Evolutionary conservation across 2,888 invertebrate species (phyloP), one percentile per base, ranked within the genome.

Genomic region (Melikaiella ostensackeni): DNA sequence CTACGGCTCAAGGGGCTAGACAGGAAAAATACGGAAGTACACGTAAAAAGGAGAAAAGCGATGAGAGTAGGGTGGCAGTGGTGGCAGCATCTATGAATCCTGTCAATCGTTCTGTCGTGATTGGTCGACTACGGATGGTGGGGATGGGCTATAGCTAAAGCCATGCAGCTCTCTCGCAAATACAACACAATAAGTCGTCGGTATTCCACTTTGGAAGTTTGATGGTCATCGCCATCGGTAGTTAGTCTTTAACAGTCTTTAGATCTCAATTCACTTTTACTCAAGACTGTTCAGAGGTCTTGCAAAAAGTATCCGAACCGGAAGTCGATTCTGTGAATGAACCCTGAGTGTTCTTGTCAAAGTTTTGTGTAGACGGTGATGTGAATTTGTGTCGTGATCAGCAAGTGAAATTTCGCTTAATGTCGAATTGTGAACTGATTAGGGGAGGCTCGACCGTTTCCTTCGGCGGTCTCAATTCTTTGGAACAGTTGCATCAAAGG

Each of bases 181-280:
- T 79, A 77, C 81, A 42, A 16, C 42, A 81, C 83, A 87, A 86
- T 83, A 84, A 83, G 82, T 80, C 81, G 78, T 80, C 81, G 79
- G 81, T 80, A 83, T 82, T 77, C 80, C 75, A 78, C 79, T 83
- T 82, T 77, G 81, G 79, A 83, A 84, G 79, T 83, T 24, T n/a
- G 24, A 16, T 66, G 66, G 13, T 9, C 27, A 11, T 46, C 19
- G 19, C 8, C 66, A 21, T 35, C 76, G 24, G 50, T 81, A 79
- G 82, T 80, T 85, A 85, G 86, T 86, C 82, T 24, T n/a, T 70
- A 30, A 3, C 85, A 85, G 86, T 85, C 82, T 24, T 30, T 70
- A 30, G 8, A 16, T 19, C 33, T 61, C 13, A 42, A 19, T 19
- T 9, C 21, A 21, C 21, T n/a, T n/a, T 19, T 9, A 16, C 5